Conservation (phyloP, 2,113 vertebrate species). For the Dipodomys ordii region DNA sequence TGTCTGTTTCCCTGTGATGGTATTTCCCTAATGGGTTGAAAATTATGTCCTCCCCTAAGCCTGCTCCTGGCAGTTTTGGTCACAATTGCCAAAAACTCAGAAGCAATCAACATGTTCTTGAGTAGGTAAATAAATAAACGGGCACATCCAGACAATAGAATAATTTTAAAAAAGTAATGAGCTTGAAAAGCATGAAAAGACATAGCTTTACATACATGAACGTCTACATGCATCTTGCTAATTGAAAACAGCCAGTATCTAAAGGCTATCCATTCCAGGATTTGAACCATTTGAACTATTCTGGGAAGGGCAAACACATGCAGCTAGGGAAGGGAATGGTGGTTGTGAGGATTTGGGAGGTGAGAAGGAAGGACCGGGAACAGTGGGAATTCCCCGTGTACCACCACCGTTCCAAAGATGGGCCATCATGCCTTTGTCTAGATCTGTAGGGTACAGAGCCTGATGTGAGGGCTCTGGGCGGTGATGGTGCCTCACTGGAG, state of each 20-base stretch:
- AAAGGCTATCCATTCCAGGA: background rate
- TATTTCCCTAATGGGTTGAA: background rate
- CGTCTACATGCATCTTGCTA: no score
- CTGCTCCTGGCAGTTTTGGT: background rate
- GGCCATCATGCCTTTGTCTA: background rate
- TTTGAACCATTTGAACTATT: background rate
- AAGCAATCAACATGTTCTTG: background rate
- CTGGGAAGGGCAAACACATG: background rate
- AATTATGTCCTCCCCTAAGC: background rate
- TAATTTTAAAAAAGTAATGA: background rate
- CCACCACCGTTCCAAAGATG: accelerated
- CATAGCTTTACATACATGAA: background rate
- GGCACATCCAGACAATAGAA: background rate
- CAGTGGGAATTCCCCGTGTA: background rate
- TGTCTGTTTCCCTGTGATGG: background rate
- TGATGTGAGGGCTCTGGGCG: no score
- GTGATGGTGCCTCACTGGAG: accelerated
- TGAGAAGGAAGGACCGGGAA: background rate
- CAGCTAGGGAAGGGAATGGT: background rate
- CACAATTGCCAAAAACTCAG: background rate
- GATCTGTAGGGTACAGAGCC: no score
- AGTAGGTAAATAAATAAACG: background rate
- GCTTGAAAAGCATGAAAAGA: background rate
- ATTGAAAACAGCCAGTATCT: background rate
- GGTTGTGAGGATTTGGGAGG: background rate